Evolutionary conservation across 1,140 invertebrate genomes (phyloP), one percentile per base, ranked within the genome.

Genomic region (Zaprionus davidi): DNA sequence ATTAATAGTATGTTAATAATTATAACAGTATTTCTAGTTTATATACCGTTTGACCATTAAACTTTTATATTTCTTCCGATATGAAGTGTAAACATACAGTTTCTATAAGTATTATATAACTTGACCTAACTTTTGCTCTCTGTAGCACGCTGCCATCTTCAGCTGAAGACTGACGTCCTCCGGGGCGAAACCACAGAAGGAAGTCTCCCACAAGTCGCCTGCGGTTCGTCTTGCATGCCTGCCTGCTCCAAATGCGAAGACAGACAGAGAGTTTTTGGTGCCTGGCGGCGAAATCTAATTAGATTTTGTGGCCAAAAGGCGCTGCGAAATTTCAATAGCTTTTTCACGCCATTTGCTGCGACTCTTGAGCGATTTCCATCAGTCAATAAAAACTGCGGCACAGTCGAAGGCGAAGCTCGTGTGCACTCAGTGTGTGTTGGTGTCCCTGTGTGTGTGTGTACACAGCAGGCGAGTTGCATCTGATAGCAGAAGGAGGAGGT

Each of bases 311-410:
- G 84, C 68, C 78, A 79, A 71, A 41, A 53, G 74, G 71, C 53
- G 20, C 59, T n/a, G 63, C n/a, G 65, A 70, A 75, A 71, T 66
- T 71, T 78, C 81, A 76, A 83, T 64, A 58, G 44, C 17, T 12
- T 28, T 36, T 56, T 66, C 15, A 55, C 20, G 51, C 46, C 46
- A 53, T 26, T 31, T 5, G 22, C 46, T 22, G 20, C 79, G 60
- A 63, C 79, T 76, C 53, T 90, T 86, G 84, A 88, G 81, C 84
- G 84, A 88, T 88, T 88, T 88, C 84, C 84, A 88, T 88, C 84
- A 88, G 84, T 88, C 84, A 88, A 88, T 88, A 88, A 88, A 88
- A 82, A 66, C 58, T 76, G 57, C 36, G 24, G 34, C 22, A 17
- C 38, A 66, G 46, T 20, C 28, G 12, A 58, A 56, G 78, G 26